phyloP scores from a whole-genome alignment of 92 coral and sea anemone species.

The Nematostella vectensis region DNA sequence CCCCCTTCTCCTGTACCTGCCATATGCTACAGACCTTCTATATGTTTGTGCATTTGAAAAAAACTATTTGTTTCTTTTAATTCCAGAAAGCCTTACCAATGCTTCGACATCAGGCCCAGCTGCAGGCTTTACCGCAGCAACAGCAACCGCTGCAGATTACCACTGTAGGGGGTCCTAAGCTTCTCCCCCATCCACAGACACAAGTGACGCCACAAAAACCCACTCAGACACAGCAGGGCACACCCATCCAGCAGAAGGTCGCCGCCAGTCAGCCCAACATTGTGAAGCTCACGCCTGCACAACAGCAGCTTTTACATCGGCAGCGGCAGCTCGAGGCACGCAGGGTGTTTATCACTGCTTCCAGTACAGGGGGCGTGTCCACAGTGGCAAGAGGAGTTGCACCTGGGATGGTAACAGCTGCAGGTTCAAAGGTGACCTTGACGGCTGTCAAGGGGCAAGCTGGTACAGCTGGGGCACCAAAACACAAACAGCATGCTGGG shows the following conservation, averaged over 20 bases:
- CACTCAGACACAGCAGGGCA: conserved; percentile 8
- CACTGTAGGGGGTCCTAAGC: conserved; percentile 1
- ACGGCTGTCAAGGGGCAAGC: conserved; percentile 7
- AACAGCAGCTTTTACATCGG: conserved; percentile 59
- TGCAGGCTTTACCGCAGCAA: conserved; percentile 48
- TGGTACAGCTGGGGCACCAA: conserved; percentile 58
- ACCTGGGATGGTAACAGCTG: conserved; percentile 34
- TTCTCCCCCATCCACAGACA: neutral
- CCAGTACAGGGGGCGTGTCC: conserved; percentile 47
- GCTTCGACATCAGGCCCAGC: conserved; percentile 58
- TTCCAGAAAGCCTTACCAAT: conserved; percentile 92
- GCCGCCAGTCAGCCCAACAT: conserved; percentile 34
- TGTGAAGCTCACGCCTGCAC: conserved; percentile 68
- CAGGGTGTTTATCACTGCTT: conserved; percentile 51
- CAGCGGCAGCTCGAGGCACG: conserved; percentile 63
- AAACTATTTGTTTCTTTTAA: too few species aligned
- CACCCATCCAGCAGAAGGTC: conserved; percentile 28
- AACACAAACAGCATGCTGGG: conserved; percentile 81
- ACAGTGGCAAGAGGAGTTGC: conserved; percentile 48
- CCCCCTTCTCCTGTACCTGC: too few species aligned
- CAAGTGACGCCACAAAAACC: neutral
- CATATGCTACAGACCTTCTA: too few species aligned
- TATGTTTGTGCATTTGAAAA: too few species aligned
- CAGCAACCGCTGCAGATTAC: conserved; percentile 21
- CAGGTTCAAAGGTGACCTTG: conserved; percentile 19